A percentile compares a stretch with the other conserved stretches of the same genome.
Conservation (phyloP, 2,888 invertebrate genomes). For the Dicranocentrus wangi region DNA sequence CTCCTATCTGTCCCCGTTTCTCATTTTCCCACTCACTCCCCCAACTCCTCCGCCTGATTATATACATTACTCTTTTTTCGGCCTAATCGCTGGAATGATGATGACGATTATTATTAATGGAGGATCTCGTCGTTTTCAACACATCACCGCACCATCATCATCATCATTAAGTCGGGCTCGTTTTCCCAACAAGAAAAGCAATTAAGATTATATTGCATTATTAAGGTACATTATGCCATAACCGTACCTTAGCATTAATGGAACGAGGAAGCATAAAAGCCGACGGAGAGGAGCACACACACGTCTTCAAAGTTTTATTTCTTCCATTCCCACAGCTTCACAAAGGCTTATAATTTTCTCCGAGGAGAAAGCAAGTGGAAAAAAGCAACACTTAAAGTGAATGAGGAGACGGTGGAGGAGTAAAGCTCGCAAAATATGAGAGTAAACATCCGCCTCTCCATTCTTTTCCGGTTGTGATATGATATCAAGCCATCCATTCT, state of each 20-base stretch:
- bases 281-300: background rate
- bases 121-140: constrained; percentile 45
- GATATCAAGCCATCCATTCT: background rate
- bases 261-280: background rate
- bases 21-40: background rate
- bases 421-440: constrained; percentile 20
- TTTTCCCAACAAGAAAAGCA: constrained; percentile 36
- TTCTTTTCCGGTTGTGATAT: constrained; percentile 6
- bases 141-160: constrained; percentile 26
- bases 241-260: constrained; percentile 29
- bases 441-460: constrained; percentile 35
- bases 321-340: too few relatives aligned
- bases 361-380: too few relatives aligned
- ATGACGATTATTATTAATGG: constrained; percentile 39
- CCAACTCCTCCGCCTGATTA: too few relatives aligned
- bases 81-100: constrained; percentile 35
- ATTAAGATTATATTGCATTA: constrained; percentile 59
- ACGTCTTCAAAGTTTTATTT: too few relatives aligned
- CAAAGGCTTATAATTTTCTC: too few relatives aligned
- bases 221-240: constrained; percentile 37
- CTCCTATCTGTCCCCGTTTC: background rate
- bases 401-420: too few relatives aligned
- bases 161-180: constrained; percentile 49
- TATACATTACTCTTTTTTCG: constrained; percentile 28
- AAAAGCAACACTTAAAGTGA: constrained; percentile 22